Evolutionary conservation across 2,888 invertebrate genomes (phyloP), one percentile per base, ranked within the genome.

Genomic region (Polylopha cassiicola): DNA sequence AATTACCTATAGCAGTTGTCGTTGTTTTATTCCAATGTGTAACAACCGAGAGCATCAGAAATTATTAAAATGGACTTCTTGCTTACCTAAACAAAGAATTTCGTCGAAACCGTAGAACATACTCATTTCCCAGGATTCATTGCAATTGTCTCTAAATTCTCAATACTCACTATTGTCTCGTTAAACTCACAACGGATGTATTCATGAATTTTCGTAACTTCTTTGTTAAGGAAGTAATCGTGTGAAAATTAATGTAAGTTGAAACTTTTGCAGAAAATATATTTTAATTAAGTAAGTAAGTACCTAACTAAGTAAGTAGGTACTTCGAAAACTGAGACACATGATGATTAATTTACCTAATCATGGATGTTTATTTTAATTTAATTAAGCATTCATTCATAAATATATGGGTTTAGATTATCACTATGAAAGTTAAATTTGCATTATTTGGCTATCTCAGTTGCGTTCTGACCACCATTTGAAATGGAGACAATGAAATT

Each of bases 181-280:
- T 48, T 60, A 57, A 56, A 69, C 73, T 65, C 68, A 68, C 71
- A 65, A 67, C 79, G 79, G 74, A 80, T 77, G 73, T 74, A 60
- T 55, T 61, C 65, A 60, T 64, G 68, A 68, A 65, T 68, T 78
- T 78, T 79, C 73, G 77, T 79, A 78, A 79, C 69, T 69, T 72
- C 75, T 73, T 79, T 79, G 75, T 74, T 61, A 58, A 74, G 75
- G 78, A 80, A 78, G 77, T 80, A 73, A 76, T 75, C 66, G 77
- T 81, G 82, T 68, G 81, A 82, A 80, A 61, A 60, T 56, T 58
- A 39, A 59, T 53, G 48, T 58, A 60, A 44, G 50, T 51, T 48
- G 49, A 46, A 61, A 63, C 63, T 61, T 53, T 56, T 61, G 55
- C 50, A 58, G 55, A 55, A 62, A 66, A 53, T 62, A 54, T 48